Evolutionary conservation across 2,797 vertebrate species (phyloP).

Genomic region (Triplophysa bombifrons): DNA sequence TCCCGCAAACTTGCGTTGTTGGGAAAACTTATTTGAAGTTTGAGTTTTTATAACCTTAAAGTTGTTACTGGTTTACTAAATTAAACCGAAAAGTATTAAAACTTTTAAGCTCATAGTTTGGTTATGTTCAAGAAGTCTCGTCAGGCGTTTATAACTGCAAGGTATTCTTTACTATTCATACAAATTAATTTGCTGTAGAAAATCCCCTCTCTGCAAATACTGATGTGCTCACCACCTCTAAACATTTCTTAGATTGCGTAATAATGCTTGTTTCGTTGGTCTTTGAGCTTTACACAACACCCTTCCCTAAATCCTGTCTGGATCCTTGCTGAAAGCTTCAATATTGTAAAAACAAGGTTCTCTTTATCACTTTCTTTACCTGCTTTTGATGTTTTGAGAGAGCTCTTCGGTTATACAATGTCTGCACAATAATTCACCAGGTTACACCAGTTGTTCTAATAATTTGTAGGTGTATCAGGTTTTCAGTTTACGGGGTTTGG

Average conservation of each 20-base stretch:
- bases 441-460: background rate
- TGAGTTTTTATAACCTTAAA: background rate
- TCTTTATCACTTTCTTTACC: no score
- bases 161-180: background rate
- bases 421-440: background rate
- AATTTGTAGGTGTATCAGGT: background rate
- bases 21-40: no score
- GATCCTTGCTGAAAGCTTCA: background rate
- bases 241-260: conserved; percentile 30
- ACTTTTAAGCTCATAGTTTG: background rate
- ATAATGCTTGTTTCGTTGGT: conserved; percentile 39
- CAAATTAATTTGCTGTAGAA: background rate
- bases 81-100: background rate
- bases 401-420: background rate
- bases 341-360: no score
- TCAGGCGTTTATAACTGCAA: background rate
- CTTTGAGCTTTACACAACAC: conserved; percentile 23
- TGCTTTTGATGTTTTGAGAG: background rate
- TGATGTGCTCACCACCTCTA: background rate
- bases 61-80: background rate
- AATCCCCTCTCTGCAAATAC: background rate
- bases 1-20: no score
- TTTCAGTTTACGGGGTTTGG: background rate
- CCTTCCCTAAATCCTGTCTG: background rate
- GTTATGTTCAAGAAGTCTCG: background rate